Conservation (phyloP, 2,888 invertebrate species). For the Chalcosyrphus nemorum region DNA sequence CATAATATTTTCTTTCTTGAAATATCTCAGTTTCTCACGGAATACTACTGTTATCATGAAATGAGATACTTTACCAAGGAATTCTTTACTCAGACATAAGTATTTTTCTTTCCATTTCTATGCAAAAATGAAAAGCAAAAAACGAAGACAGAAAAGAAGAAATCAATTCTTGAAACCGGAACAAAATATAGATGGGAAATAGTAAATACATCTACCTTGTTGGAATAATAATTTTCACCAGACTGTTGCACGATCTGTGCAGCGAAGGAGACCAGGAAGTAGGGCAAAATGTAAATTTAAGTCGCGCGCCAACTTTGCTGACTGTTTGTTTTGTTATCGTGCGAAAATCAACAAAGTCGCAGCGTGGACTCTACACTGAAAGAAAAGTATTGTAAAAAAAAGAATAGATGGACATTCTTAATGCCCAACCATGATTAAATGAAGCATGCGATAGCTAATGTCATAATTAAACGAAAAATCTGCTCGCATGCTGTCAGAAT, state of each 20-base stretch:
- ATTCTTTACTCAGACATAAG: not conserved
- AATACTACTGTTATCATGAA: slow-evolving; percentile 35
- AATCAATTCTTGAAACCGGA: slow-evolving; percentile 41
- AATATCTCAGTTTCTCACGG: slow-evolving; percentile 35
- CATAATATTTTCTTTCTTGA: slow-evolving; percentile 12
- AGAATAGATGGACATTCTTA: no score
- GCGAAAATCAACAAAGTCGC: not conserved
- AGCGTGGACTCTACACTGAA: not conserved
- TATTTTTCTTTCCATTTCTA: not conserved
- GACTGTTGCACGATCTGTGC: slow-evolving; percentile 18
- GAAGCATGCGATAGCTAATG: no score
- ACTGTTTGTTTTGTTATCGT: not conserved
- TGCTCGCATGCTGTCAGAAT: no score
- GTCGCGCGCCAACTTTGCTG: slow-evolving; percentile 12
- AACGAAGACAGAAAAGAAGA: not conserved
- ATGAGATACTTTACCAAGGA: slow-evolving; percentile 3
- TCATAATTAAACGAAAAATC: no score
- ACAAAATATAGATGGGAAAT: not conserved
- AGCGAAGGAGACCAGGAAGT: slow-evolving; percentile 15
- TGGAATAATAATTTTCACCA: not conserved
- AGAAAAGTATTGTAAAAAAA: not conserved
- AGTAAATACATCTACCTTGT: not conserved
- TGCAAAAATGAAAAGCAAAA: not conserved
- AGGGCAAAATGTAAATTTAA: slow-evolving; percentile 30
- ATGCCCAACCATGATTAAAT: no score